Percentiles rank a stretch among this genome's conserved stretches.
These are phyloP conservation scores for Strix occidentalis DNA, from an alignment of 2,797 vertebrate genomes.

Conservation along the genomic window DNA sequence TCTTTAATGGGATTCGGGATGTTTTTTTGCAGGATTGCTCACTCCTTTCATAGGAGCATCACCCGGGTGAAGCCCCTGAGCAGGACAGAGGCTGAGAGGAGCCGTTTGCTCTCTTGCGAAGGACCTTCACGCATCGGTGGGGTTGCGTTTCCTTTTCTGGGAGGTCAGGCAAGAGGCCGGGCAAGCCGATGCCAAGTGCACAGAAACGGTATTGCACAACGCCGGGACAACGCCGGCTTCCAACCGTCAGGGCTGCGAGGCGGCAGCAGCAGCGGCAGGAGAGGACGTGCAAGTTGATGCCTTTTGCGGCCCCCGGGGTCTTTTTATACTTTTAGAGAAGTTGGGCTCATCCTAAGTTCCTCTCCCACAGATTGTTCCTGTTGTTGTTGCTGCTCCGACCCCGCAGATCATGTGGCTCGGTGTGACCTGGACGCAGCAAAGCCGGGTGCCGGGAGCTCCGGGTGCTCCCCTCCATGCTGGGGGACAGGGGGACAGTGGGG, in stretches of 20 bases:
- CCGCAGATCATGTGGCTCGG: slow-evolving; percentile 21
- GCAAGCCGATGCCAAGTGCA: background rate
- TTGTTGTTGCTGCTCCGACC: slow-evolving; percentile 70
- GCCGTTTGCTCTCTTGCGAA: background rate
- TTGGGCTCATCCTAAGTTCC: slow-evolving; percentile 82
- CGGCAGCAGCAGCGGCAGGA: background rate
- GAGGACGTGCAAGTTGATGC: slow-evolving; percentile 21
- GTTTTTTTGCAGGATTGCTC: accelerated
- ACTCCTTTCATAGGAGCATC: accelerated
- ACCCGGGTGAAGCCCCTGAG: accelerated
- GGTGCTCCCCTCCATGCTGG: accelerated
- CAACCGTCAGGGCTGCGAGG: slow-evolving; percentile 69
- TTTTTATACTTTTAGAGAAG: slow-evolving; percentile 89
- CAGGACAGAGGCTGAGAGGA: background rate
- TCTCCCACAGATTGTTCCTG: slow-evolving; percentile 86
- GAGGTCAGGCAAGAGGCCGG: background rate
- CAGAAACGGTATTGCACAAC: slow-evolving; percentile 67
- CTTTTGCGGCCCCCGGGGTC: slow-evolving; percentile 67
- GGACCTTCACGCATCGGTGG: background rate
- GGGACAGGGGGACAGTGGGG: background rate
- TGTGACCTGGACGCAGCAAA: background rate
- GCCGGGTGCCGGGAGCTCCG: background rate
- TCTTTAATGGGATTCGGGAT: accelerated
- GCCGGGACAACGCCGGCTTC: slow-evolving; percentile 17
- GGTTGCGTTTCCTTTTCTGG: slow-evolving; percentile 14